A percentile compares a stretch with the other conserved stretches of the same genome.
These are phyloP conservation scores for Lepilemur septentrionalis DNA, from an alignment of 2,797 vertebrate genomes.

Conservation along the genomic window DNA sequence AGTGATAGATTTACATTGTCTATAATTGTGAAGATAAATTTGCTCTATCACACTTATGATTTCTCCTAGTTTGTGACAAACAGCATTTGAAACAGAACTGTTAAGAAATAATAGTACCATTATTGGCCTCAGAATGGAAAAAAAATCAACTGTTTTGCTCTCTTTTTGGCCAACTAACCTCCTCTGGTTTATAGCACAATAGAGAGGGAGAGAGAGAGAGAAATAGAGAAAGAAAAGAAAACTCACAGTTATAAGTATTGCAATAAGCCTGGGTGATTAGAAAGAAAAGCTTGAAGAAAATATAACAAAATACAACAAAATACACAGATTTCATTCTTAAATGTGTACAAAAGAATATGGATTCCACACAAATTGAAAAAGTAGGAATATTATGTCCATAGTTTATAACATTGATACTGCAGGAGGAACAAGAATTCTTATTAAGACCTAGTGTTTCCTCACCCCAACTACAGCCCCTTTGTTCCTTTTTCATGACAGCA, in stretches of 20 bases:
- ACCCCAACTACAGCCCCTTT: background rate
- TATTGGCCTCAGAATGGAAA: background rate
- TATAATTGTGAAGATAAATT: background rate
- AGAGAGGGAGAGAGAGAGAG: background rate
- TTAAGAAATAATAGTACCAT: background rate
- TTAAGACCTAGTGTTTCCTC: background rate
- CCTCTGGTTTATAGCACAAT: background rate
- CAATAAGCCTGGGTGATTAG: background rate
- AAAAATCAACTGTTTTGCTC: background rate
- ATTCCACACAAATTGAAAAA: background rate
- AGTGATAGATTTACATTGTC: background rate
- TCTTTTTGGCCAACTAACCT: background rate
- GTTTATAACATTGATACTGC: background rate
- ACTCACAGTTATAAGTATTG: background rate
- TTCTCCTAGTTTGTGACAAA: background rate
- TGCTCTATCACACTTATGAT: background rate
- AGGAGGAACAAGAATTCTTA: background rate
- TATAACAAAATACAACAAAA: background rate
- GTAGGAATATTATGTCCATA: background rate
- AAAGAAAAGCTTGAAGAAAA: conserved; percentile 24
- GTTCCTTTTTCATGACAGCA: background rate
- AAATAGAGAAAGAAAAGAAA: background rate
- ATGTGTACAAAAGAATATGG: background rate
- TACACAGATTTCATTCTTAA: background rate
- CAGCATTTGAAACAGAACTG: background rate